Evolutionary conservation across 2,888 invertebrate genomes (phyloP).

Genomic region (Archips xylosteana): DNA sequence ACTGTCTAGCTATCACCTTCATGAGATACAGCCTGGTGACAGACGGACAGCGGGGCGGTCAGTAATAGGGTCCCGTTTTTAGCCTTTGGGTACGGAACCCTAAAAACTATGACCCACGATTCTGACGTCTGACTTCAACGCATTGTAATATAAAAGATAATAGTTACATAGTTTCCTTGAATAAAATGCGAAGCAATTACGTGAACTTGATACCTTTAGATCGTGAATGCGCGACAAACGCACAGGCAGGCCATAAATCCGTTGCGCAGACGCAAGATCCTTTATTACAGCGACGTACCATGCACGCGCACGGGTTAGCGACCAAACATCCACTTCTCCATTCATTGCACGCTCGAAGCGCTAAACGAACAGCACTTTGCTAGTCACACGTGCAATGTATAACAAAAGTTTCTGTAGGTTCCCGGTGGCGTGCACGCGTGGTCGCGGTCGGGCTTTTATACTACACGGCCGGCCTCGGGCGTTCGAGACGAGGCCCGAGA

Average conservation of each 20-base stretch:
- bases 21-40: no score
- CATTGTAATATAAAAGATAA: no score
- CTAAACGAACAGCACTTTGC: background rate
- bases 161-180: background rate
- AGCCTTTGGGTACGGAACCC: no score
- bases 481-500: slow-evolving; percentile 59
- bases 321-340: background rate
- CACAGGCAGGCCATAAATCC: slow-evolving; percentile 73
- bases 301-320: background rate
- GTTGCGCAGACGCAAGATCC: slow-evolving; percentile 73
- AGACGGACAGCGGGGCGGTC: no score
- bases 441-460: background rate
- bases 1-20: no score
- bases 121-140: no score
- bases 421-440: no score
- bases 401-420: background rate
- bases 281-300: slow-evolving; percentile 67
- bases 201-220: slow-evolving; percentile 40
- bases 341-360: no score
- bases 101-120: no score
- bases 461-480: slow-evolving; percentile 71
- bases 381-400: background rate
- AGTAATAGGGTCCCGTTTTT: no score
- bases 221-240: slow-evolving; percentile 79
- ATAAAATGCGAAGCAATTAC: slow-evolving; percentile 58